These are phyloP conservation scores for Drosophila trapezifrons DNA, from an alignment of 1,140 invertebrate species.

Conservation along the genomic window DNA sequence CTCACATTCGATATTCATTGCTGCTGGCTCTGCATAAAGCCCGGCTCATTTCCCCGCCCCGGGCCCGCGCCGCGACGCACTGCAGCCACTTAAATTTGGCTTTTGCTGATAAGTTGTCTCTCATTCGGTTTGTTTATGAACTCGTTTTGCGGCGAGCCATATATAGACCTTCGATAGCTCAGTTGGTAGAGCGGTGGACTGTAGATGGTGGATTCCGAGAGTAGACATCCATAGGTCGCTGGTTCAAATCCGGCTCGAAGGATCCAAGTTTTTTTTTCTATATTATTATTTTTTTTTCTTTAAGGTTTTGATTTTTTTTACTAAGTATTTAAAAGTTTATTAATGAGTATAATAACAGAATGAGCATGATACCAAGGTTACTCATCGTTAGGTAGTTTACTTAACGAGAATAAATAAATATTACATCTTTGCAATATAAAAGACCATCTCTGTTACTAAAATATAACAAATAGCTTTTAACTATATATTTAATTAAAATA, in stretches of 20 bases:
- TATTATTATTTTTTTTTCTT: constrained; percentile 1
- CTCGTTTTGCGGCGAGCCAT: constrained; percentile 28
- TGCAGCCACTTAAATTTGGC: constrained; percentile 37
- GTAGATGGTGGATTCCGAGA: constrained; percentile 88
- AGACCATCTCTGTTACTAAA: too few species aligned
- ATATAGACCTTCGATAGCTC: constrained; percentile 90
- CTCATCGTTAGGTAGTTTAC: background rate
- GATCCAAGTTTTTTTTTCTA: constrained; percentile 85
- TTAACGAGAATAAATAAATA: too few species aligned
- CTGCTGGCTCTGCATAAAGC: constrained; percentile 59
- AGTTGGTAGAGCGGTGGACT: constrained; percentile 95
- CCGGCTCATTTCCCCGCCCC: constrained; percentile 29
- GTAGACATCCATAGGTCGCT: constrained; percentile 90
- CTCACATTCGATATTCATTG: constrained; percentile 35
- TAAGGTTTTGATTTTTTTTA: background rate
- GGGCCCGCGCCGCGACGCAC: constrained; percentile 13
- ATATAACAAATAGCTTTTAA: too few species aligned
- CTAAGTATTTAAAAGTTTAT: background rate
- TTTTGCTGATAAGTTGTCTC: constrained; percentile 39
- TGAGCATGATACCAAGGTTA: too few species aligned
- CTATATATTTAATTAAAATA: background rate
- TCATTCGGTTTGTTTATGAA: constrained; percentile 28
- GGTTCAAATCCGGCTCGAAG: constrained; percentile 90
- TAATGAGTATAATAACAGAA: too few species aligned
- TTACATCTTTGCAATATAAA: too few species aligned